Evolutionary conservation across 2,888 invertebrate genomes (phyloP), one percentile per base, ranked within the genome.

Genomic region (Leptinotarsa haldemani): DNA sequence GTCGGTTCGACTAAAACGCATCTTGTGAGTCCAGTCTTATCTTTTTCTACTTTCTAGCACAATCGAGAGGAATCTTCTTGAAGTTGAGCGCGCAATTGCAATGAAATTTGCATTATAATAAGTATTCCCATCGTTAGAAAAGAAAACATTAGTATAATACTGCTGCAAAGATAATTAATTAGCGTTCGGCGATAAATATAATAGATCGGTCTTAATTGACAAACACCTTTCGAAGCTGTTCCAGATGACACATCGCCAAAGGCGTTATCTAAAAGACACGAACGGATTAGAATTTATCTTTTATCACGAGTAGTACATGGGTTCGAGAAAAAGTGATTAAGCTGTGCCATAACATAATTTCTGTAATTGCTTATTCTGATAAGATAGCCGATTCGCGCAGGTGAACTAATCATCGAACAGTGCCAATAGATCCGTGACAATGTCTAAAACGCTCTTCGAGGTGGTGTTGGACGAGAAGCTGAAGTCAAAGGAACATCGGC

Each of bases 391-490:
- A n/a, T 48, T 12, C 47, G 40, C 30, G 61, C 61, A 40, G 61
- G 61, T 61, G 61, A 61, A 30, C 1, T 30, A 16, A n/a, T 15
- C 12, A 15, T 61, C 61, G 30, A 61, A 61, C 30, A 61, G 61
- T 61, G 5, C 30, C 25, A 30, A 61, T 30, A 25, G 30, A 61
- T 30, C 61, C 5, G 61, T 65, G 56, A 76, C 74, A 69, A 80
- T 77, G 75, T 69, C 77, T 50, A 77, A 78, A 74, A 72, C 73
- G 30, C 56, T 79, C 48, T 74, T 75, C 40, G 77, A 75, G 40
- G 70, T 79, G 7, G 76, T 79, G 69, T 73, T 72, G 47, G 79
- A 79, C 48, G 74, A 80, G 9, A 76, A 77, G 68, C 18, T 71
- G 40, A 75, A 63, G 18, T 70, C 74, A 3, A 22, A 71, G 48